Base-by-base conservation (phyloP, 2,888 invertebrate species). In the Leucoma salicis region DNA sequence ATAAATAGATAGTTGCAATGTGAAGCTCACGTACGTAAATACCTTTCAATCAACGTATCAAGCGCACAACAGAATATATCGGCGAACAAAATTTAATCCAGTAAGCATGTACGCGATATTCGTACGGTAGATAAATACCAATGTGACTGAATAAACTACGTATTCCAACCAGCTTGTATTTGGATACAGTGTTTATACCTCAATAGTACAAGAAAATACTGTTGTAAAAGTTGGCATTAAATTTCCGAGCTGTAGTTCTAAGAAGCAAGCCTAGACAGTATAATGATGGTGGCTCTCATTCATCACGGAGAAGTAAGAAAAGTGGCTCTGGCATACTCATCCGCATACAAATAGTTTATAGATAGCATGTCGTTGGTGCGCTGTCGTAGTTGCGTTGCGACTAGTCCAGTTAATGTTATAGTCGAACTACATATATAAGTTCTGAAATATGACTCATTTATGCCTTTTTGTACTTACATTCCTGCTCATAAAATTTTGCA, bases 291-390 rank as follows among this genome's bases (percentile, higher is more conserved):
- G 65, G 61, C 62, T 62, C 66, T 68, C 67, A 68, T 76, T 84
- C 82, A 83, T 86, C 90, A 82, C 74, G 63, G 71, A 57, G 66
- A 78, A 86, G 80, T 77, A 85, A 86, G 86, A 90, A 84, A 85
- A 88, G 86, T 88, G 87, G 82, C 80, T 71, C 58, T 43, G 63
- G 71, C 61, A 65, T 72, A 66, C 82, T 63, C 78, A 66, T 71
- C 75, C 79, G 91, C 90, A 91, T 91, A 91, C 91, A 89, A 91
- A 91, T 90, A 82, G 86, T 82, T 87, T 82, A 85, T 85, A 90
- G 90, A 90, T 89, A 88, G 84, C 71, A 66, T 66, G 66, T 71
- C 73, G 74, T 71, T 70, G 70, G 64, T 49, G 65, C 53, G 63
- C 62, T 68, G 76, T 67, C 69, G n/a, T 70, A 61, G 55, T 27